Evolutionary conservation across 2,113 vertebrate species (phyloP).

Genomic region (Hyperoodon ampullatus): DNA sequence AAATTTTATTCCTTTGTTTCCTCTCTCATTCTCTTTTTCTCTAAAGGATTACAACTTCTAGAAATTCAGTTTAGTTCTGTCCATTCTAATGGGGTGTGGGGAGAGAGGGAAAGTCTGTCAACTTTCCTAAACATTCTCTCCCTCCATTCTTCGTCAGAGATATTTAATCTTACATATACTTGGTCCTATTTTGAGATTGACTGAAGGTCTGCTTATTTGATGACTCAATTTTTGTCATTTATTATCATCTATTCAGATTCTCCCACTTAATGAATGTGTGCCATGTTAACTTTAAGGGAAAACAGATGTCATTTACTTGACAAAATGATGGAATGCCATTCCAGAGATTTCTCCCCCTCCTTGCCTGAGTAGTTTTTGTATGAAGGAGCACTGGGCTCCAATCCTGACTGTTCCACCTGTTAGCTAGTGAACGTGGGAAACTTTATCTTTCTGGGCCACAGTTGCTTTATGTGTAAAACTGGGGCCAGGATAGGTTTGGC

Average conservation of each 20-base stretch:
- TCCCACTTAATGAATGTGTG: neutral
- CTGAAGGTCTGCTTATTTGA: neutral
- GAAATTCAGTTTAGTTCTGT: neutral
- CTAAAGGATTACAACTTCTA: neutral
- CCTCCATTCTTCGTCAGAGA: neutral
- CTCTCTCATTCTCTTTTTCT: neutral
- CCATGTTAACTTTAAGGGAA: neutral
- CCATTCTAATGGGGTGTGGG: neutral
- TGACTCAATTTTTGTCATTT: neutral
- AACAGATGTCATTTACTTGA: neutral
- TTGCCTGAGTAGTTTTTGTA: neutral
- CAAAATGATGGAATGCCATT: neutral
- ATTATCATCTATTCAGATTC: neutral
- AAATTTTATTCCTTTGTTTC: conserved; percentile 10
- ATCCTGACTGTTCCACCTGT: neutral
- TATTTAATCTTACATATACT: neutral
- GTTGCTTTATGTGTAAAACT: conserved; percentile 26
- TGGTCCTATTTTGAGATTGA: neutral
- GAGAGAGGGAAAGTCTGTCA: neutral
- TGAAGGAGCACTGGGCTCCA: neutral
- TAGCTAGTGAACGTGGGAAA: neutral
- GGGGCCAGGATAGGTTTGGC: neutral
- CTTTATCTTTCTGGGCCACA: neutral
- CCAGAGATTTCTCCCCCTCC: neutral
- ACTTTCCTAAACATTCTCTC: neutral